phyloP scores from a whole-genome alignment of 2,113 vertebrate genomes.

The Cebidichthys violaceus region DNA sequence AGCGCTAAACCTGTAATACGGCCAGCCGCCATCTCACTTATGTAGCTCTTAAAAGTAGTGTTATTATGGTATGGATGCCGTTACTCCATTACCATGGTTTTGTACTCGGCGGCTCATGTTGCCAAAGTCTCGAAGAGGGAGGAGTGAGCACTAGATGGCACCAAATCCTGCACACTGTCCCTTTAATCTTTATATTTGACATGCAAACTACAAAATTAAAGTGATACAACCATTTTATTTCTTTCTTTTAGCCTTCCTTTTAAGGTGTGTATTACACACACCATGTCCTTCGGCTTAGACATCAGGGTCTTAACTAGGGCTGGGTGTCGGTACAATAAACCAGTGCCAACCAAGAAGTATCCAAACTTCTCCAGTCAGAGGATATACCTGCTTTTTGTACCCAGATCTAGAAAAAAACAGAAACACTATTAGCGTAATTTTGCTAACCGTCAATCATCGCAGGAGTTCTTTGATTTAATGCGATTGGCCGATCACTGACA shows the following conservation, averaged over 20 bases:
- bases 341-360: neutral
- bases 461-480: neutral
- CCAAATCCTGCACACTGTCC: neutral
- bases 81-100: too few relatives aligned
- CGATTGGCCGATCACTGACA: too few relatives aligned
- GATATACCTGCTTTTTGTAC: neutral
- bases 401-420: neutral
- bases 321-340: neutral
- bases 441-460: neutral
- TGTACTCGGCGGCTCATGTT: too few relatives aligned
- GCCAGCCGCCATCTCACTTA: too few relatives aligned
- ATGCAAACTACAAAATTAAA: slow-evolving; percentile 26
- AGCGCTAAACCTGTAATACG: too few relatives aligned
- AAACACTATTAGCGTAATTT: neutral
- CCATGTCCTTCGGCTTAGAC: slow-evolving; percentile 14
- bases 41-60: too few relatives aligned
- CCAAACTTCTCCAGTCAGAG: neutral
- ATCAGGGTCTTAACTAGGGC: neutral
- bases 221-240: neutral
- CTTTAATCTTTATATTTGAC: slow-evolving; percentile 9
- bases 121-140: too few relatives aligned
- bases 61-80: neutral
- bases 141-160: neutral
- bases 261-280: slow-evolving; percentile 37
- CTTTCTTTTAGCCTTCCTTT: neutral